Percentiles rank a stretch among this genome's conserved stretches.
Conservation (phyloP, 1,140 invertebrate genomes). For the Drosophila elegans region DNA sequence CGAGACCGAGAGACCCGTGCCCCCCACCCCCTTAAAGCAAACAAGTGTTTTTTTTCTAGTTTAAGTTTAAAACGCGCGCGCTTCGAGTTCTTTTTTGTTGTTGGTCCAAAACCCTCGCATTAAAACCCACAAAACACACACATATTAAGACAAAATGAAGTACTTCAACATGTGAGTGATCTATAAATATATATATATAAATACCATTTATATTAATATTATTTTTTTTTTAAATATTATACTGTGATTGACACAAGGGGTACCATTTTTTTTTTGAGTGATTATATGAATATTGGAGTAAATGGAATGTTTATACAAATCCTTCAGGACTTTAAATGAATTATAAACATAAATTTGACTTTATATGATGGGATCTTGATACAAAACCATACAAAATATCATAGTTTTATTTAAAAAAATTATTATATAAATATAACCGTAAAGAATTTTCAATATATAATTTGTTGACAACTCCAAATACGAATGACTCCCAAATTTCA, state of each 20-base stretch:
- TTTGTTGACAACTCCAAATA: no score
- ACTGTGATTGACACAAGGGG: background rate
- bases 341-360: no score
- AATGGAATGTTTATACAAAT: background rate
- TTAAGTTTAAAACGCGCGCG: constrained; percentile 41
- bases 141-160: constrained; percentile 75
- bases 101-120: constrained; percentile 9
- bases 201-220: background rate
- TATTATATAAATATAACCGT: no score
- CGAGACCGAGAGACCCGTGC: constrained; percentile 2
- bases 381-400: no score
- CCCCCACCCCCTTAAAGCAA: background rate
- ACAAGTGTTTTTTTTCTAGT: constrained; percentile 54
- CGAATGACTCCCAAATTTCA: background rate
- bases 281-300: background rate
- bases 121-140: constrained; percentile 28
- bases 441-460: no score
- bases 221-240: constrained; percentile 14
- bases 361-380: no score
- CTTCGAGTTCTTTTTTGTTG: constrained; percentile 26
- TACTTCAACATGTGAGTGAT: constrained; percentile 84
- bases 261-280: constrained; percentile 22
- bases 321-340: background rate
- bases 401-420: no score
- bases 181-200: constrained; percentile 12